phyloP scores from a whole-genome alignment of 2,888 invertebrate genomes.

The Ormyrus labotus region DNA sequence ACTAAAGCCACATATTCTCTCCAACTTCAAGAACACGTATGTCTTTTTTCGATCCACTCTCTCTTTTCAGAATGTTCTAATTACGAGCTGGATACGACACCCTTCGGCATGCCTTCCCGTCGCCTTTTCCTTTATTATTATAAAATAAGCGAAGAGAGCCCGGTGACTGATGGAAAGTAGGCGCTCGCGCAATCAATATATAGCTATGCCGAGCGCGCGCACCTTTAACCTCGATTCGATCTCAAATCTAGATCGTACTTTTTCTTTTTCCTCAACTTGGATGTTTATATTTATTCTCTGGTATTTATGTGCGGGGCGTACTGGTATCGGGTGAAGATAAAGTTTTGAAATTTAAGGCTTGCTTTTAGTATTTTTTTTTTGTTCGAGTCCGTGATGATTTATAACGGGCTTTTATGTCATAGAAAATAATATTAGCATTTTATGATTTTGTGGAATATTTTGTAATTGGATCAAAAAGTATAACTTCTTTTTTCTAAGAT shows the following conservation, averaged over 20 bases:
- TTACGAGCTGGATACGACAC: background rate
- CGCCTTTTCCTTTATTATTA: conserved; percentile 14
- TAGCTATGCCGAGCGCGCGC: conserved; percentile 15
- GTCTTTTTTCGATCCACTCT: too few species aligned
- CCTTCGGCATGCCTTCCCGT: background rate
- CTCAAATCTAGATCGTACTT: conserved; percentile 40
- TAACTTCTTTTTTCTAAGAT: too few species aligned
- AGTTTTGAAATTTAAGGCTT: too few species aligned
- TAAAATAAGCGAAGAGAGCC: conserved; percentile 34
- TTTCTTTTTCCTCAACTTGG: background rate
- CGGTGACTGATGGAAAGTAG: conserved; percentile 36
- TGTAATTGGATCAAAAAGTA: too few species aligned
- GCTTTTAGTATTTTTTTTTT: too few species aligned
- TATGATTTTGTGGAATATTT: too few species aligned
- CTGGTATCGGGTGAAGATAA: too few species aligned
- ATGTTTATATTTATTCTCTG: background rate
- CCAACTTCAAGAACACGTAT: too few species aligned
- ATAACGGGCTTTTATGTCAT: too few species aligned
- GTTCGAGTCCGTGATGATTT: too few species aligned
- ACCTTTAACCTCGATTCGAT: conserved; percentile 41
- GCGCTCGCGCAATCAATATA: conserved; percentile 28
- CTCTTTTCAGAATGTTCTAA: conserved; percentile 7
- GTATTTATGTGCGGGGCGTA: background rate
- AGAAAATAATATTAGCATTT: too few species aligned
- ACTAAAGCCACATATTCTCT: too few species aligned